These are phyloP conservation scores for Ectropis crepuscularia DNA, from an alignment of 2,888 invertebrate species.

Conservation along the genomic window DNA sequence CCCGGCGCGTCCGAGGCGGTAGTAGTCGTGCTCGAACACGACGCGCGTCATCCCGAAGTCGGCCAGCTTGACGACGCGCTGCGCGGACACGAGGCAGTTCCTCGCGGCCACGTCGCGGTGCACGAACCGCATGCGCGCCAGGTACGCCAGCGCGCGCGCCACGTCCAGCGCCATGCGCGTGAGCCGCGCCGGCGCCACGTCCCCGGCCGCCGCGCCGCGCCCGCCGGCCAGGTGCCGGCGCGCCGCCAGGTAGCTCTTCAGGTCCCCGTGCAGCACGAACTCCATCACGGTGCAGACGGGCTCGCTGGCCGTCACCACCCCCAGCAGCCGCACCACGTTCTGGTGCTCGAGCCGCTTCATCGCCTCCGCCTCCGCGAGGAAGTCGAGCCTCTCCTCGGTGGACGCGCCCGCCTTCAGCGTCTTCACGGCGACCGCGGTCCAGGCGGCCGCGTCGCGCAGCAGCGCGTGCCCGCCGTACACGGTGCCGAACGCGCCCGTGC, in stretches of 20 bases:
- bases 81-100: conserved; percentile 91
- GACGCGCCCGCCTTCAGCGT: conserved; percentile 93
- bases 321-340: conserved; percentile 93
- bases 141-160: conserved; percentile 92
- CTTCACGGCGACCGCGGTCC: conserved; percentile 95
- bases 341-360: conserved; percentile 97
- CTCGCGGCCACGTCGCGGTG: conserved; percentile 94
- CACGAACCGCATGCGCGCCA: conserved; percentile 93
- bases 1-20: conserved; percentile 94
- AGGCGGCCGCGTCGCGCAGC: conserved; percentile 84
- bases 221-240: conserved; percentile 91
- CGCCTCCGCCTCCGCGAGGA: conserved; percentile 95
- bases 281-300: conserved; percentile 97
- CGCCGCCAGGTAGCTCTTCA: conserved; percentile 94
- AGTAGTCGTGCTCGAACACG: conserved; percentile 95
- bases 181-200: conserved; percentile 91
- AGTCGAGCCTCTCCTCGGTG: conserved; percentile 95
- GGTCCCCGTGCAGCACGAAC: conserved; percentile 96
- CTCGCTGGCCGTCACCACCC: conserved; percentile 93
- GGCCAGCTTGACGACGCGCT: conserved; percentile 90
- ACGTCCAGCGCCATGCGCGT: conserved; percentile 95
- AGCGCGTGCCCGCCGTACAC: conserved; percentile 96
- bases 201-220: conserved; percentile 87
- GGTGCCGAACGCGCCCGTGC: conserved; percentile 96
- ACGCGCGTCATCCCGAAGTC: conserved; percentile 97